Base-by-base conservation (phyloP, 2,888 invertebrate genomes). In the Machimus rusticus region DNA sequence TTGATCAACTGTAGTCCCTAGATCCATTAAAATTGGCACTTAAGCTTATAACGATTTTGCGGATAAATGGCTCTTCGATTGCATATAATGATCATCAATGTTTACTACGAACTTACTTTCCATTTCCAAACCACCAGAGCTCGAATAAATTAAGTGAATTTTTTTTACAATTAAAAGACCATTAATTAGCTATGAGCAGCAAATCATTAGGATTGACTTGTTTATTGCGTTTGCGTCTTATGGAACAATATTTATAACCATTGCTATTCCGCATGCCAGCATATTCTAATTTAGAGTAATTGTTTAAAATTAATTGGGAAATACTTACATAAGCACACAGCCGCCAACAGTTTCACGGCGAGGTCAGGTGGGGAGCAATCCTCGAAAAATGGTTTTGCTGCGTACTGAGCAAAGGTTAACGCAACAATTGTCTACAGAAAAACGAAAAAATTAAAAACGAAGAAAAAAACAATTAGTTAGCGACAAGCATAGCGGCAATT, bases 351-450 rank as follows among this genome's bases (percentile, higher is more conserved):
- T 90, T 96, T 94, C 0, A 97, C 95, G 0, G 97, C 96, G 89
- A 94, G 93, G 89, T 95, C 94, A 0, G 98, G 98, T 37, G 96
- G 95, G 19, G 94, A 93, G 90, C 96, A 96, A 89, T 95, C 95
- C 66, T 95, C 94, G 91, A 96, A 98, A 92, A 98, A 96, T 5
- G 98, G 98, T 91, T 98, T 97, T 78, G 96, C 95, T 5, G 97
- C 96, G 92, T 98, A 98, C 90, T 97, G 96, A 43, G 98, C 98
- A 92, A 98, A 98, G 9, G 98, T 98, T 78, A 98, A 93, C 0
- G 98, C 98, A 86, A 97, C 96, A 89, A 98, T 97, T 8, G 98
- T 97, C 93, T 96, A 95, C 43, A 14, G 89, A 85, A 88, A 88
- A 19, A 19, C 16, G 5, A 55, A 19, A n/a, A 39, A 74, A 46